phyloP scores from a whole-genome alignment of 2,113 vertebrate genomes.

The Amphiprion ocellaris region DNA sequence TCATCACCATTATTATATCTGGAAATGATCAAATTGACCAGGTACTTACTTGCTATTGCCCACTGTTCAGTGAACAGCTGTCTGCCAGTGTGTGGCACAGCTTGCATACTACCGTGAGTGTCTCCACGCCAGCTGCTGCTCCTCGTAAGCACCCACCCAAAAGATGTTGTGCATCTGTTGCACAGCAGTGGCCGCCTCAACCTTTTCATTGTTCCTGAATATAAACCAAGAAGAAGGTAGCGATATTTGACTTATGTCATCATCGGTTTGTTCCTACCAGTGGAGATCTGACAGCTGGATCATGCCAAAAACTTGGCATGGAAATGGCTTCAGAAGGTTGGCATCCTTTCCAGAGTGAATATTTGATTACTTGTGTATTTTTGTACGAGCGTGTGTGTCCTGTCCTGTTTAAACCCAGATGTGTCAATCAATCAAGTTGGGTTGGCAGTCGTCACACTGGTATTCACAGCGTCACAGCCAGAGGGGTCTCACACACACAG shows the following conservation, averaged over 20 bases:
- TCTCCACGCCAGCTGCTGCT: conserved; percentile 43
- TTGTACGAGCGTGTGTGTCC: conserved; percentile 52
- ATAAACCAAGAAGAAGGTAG: conserved; percentile 13
- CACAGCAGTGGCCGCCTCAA: conserved; percentile 21
- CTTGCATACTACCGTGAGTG: conserved; percentile 14
- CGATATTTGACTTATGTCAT: conserved; percentile 52
- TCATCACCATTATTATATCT: neutral
- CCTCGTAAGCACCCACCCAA: conserved; percentile 13
- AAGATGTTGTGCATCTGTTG: conserved; percentile 51
- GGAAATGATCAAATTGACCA: neutral
- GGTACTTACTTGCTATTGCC: conserved; percentile 5
- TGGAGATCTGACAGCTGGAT: conserved; percentile 64
- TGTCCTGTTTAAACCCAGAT: conserved; percentile 68
- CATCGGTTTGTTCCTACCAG: conserved; percentile 49
- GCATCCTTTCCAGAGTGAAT: conserved; percentile 59
- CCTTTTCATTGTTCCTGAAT: conserved; percentile 38
- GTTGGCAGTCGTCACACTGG: conserved; percentile 63
- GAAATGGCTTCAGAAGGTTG: conserved; percentile 51
- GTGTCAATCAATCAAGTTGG: conserved; percentile 81
- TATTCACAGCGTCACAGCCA: conserved; percentile 54
- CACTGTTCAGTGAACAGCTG: conserved; percentile 45
- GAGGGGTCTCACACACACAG: conserved; percentile 37
- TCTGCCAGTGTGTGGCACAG: conserved; percentile 36
- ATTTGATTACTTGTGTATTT: conserved; percentile 45
- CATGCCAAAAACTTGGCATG: conserved; percentile 58